These are phyloP conservation scores for Dolichopus griseipennis DNA, from an alignment of 2,888 invertebrate species.

Conservation along the genomic window DNA sequence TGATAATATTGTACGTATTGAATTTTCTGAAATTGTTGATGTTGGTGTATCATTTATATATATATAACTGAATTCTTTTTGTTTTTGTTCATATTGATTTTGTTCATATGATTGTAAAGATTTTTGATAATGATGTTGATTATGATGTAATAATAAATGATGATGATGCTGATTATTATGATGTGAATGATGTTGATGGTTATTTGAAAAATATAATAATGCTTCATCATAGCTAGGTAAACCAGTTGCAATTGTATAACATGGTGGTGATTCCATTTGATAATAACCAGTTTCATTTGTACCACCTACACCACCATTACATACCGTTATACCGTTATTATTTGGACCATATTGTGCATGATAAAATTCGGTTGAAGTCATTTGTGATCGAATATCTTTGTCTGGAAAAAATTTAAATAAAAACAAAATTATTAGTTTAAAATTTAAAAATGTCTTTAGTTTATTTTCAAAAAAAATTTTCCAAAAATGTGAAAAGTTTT, in stretches of 20 bases:
- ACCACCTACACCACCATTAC: slow-evolving; percentile 15
- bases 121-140: slow-evolving; percentile 30
- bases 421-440: slow-evolving; percentile 9
- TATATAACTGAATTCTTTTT: slow-evolving; percentile 5
- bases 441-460: not conserved
- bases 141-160: slow-evolving; percentile 17
- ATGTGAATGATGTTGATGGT: slow-evolving; percentile 36
- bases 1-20: not conserved
- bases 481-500: no score
- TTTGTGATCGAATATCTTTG: slow-evolving; percentile 41
- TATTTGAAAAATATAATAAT: slow-evolving; percentile 43
- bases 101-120: not conserved
- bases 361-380: slow-evolving; percentile 26
- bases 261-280: slow-evolving; percentile 50
- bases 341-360: slow-evolving; percentile 17
- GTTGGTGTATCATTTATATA: not conserved
- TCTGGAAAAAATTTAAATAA: slow-evolving; percentile 27
- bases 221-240: slow-evolving; percentile 56
- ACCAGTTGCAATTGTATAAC: slow-evolving; percentile 56
- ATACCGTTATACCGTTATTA: slow-evolving; percentile 11
- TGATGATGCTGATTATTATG: slow-evolving; percentile 16
- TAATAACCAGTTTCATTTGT: slow-evolving; percentile 34
- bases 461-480: no score
- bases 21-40: not conserved
- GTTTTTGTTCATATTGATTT: slow-evolving; percentile 1